phyloP scores from a whole-genome alignment of 2,797 vertebrate genomes.

The Toxotes lorentzi region DNA sequence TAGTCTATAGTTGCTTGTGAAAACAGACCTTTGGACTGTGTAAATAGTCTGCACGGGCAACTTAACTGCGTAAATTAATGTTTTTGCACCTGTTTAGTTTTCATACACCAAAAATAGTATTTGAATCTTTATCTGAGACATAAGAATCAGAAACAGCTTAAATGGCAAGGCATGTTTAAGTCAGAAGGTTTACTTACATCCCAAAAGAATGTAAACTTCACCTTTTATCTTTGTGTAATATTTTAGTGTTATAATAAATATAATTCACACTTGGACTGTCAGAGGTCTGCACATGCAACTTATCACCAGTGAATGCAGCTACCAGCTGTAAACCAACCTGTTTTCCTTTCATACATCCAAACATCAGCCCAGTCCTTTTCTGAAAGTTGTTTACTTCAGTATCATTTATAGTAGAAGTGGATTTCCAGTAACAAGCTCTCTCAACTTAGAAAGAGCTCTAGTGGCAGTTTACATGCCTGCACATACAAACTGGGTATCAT shows the following conservation, averaged over 20 bases:
- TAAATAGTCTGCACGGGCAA: background rate
- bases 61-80: rapidly evolving
- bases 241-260: background rate
- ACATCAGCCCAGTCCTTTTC: too few relatives aligned
- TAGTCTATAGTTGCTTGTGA: too few relatives aligned
- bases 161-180: background rate
- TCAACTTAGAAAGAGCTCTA: background rate
- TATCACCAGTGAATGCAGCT: background rate
- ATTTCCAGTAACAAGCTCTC: background rate
- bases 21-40: background rate
- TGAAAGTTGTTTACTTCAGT: background rate
- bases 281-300: too few relatives aligned
- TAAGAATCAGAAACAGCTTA: background rate
- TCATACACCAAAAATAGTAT: background rate
- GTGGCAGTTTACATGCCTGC: background rate
- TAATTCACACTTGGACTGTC: background rate
- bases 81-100: background rate
- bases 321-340: background rate
- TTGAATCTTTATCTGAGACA: background rate
- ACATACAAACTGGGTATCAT: rapidly evolving
- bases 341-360: background rate
- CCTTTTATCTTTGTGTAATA: background rate
- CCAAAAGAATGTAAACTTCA: background rate
- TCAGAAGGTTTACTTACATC: background rate
- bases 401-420: rapidly evolving